A percentile compares a stretch with the other conserved stretches of the same genome.
These are phyloP conservation scores for Spodoptera picta DNA, from an alignment of 2,888 invertebrate genomes.

Conservation along the genomic window DNA sequence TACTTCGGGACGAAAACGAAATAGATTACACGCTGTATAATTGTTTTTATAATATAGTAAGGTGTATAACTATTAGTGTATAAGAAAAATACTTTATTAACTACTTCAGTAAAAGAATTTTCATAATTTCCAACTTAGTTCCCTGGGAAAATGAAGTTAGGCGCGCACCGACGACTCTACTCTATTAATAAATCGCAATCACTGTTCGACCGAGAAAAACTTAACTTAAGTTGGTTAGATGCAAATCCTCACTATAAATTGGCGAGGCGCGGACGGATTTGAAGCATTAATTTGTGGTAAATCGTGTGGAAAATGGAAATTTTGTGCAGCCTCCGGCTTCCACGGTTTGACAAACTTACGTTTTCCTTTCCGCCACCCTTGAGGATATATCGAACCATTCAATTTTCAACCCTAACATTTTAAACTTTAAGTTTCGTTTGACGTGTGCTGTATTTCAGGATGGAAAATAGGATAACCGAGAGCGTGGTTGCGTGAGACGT, in stretches of 20 bases:
- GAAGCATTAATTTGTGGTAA: conserved; percentile 87
- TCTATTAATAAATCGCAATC: conserved; percentile 67
- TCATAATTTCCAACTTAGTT: conserved; percentile 2
- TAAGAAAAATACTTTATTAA: too few species aligned
- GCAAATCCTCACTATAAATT: conserved; percentile 84
- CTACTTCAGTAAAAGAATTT: not conserved
- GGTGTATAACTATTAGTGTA: too few species aligned
- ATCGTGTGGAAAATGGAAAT: conserved; percentile 88
- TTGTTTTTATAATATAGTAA: too few species aligned
- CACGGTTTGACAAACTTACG: conserved; percentile 65
- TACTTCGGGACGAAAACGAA: too few species aligned
- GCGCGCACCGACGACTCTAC: conserved; percentile 5
- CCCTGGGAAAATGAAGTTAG: conserved; percentile 14
- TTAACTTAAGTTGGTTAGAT: conserved; percentile 70
- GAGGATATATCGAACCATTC: not conserved
- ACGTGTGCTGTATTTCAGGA: conserved; percentile 13
- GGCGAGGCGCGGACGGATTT: conserved; percentile 82
- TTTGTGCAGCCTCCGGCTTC: conserved; percentile 85
- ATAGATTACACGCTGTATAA: too few species aligned
- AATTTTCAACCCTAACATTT: conserved; percentile 47
- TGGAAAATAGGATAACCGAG: conserved; percentile 24
- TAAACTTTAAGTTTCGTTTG: conserved; percentile 50
- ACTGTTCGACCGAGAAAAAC: conserved; percentile 69
- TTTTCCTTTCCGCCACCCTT: conserved; percentile 53
- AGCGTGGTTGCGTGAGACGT: conserved; percentile 66